phyloP scores from a whole-genome alignment of 2,113 vertebrate genomes.

The Corvus cornix region DNA sequence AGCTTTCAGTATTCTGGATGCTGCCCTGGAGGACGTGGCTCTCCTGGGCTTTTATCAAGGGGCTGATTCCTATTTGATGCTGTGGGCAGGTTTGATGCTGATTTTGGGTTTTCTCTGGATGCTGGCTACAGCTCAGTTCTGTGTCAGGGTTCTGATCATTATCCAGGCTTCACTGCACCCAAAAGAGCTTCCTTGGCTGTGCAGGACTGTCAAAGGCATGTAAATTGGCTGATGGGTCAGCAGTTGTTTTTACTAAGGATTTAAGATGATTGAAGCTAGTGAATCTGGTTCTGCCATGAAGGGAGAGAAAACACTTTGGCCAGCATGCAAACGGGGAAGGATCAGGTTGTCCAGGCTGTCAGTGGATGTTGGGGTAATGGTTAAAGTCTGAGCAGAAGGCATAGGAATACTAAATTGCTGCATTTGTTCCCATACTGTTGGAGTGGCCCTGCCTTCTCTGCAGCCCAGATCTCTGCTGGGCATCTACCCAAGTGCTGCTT shows the following conservation, averaged over 20 bases:
- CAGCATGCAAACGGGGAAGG: neutral
- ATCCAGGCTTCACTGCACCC: neutral
- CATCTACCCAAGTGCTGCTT: neutral
- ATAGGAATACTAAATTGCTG: neutral
- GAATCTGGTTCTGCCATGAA: neutral
- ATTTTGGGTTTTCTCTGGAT: neutral
- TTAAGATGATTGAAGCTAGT: neutral
- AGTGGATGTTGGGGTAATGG: neutral
- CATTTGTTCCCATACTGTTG: neutral
- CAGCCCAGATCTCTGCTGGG: neutral
- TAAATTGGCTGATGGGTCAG: neutral
- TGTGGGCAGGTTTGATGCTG: neutral
- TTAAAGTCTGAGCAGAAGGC: neutral
- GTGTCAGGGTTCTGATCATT: neutral
- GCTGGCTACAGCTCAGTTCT: neutral
- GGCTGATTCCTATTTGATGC: neutral
- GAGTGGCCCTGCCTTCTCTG: neutral
- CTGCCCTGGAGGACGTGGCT: neutral
- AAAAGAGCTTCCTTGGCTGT: neutral
- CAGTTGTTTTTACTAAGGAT: neutral
- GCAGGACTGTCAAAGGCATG: neutral
- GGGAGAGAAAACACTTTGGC: neutral
- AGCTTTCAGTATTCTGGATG: neutral
- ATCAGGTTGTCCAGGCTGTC: neutral
- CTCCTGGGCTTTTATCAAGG: neutral